phyloP scores from a whole-genome alignment of 2,797 vertebrate species.

The Clarias platycephalus region DNA sequence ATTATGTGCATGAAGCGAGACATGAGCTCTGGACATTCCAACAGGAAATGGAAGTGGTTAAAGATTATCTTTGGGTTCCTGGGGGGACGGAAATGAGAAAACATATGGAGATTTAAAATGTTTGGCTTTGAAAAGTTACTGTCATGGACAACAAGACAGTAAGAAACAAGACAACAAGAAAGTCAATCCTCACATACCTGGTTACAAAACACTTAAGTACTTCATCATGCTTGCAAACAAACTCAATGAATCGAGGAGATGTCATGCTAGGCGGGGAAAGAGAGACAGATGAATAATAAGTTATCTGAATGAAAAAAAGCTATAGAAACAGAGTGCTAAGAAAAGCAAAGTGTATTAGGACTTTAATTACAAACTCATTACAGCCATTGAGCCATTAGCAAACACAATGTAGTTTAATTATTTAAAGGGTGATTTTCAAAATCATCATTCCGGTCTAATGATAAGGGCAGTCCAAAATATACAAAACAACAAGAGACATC shows the following conservation, averaged over 20 bases:
- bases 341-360: slow-evolving; percentile 16
- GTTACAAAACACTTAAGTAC: slow-evolving; percentile 98
- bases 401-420: slow-evolving; percentile 33
- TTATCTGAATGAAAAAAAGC: slow-evolving; percentile 10
- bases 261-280: slow-evolving; percentile 83
- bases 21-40: slow-evolving; percentile 98
- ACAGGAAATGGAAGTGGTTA: slow-evolving; percentile 97
- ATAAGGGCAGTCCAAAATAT: slow-evolving; percentile 31
- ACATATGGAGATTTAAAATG: slow-evolving; percentile 34
- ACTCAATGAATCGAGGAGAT: slow-evolving; percentile 96
- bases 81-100: slow-evolving; percentile 21
- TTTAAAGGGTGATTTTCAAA: slow-evolving; percentile 45
- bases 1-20: slow-evolving; percentile 99
- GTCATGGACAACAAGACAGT: background rate
- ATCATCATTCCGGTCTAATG: slow-evolving; percentile 36
- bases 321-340: background rate
- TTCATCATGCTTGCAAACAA: slow-evolving; percentile 96
- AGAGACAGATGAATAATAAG: slow-evolving; percentile 5
- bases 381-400: slow-evolving; percentile 23
- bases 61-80: slow-evolving; percentile 99
- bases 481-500: slow-evolving; percentile 29
- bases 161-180: slow-evolving; percentile 4
- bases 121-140: slow-evolving; percentile 4
- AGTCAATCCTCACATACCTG: slow-evolving; percentile 74
- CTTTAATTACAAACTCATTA: slow-evolving; percentile 39